Evolutionary conservation across 30 jellyfish, hydroid and myxozoan genomes (phyloP).

Genomic region (Clytia hemisphaerica): DNA sequence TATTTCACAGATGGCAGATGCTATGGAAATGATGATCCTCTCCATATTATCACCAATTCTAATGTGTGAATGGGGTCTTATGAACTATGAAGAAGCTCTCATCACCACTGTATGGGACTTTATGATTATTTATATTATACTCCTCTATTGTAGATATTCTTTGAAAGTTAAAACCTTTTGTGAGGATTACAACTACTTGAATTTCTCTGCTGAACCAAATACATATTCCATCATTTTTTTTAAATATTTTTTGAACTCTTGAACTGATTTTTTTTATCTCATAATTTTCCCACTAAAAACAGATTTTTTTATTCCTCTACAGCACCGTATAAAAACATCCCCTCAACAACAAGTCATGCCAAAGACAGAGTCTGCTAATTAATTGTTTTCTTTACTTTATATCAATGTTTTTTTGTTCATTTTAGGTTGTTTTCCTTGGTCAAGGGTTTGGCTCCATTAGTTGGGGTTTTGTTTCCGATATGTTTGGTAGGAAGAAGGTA

Average conservation of each 20-base stretch:
- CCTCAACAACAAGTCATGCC: too few species aligned
- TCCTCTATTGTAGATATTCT: too few species aligned
- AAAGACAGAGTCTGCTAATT: not conserved
- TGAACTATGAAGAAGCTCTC: slow-evolving; percentile 70
- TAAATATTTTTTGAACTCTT: too few species aligned
- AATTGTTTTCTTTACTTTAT: slow-evolving; percentile 3
- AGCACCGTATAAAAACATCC: too few species aligned
- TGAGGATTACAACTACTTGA: too few species aligned
- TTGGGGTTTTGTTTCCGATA: slow-evolving; percentile 81
- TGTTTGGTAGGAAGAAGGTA: slow-evolving; percentile 82
- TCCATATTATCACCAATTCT: slow-evolving; percentile 79
- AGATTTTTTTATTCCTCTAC: too few species aligned
- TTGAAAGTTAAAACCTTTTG: too few species aligned
- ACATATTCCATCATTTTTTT: too few species aligned
- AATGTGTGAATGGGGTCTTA: slow-evolving; percentile 69
- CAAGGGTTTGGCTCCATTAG: slow-evolving; percentile 61
- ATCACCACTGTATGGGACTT: slow-evolving; percentile 68
- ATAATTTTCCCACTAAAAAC: too few species aligned
- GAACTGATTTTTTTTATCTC: too few species aligned
- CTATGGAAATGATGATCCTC: slow-evolving; percentile 93
- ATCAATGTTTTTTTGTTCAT: not conserved
- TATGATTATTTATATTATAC: not conserved
- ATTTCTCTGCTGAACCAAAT: too few species aligned
- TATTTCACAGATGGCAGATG: slow-evolving; percentile 85
- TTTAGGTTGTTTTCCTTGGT: slow-evolving; percentile 89